Base-by-base conservation (phyloP, 2,888 invertebrate species). In the Bellardia pandia region DNA sequence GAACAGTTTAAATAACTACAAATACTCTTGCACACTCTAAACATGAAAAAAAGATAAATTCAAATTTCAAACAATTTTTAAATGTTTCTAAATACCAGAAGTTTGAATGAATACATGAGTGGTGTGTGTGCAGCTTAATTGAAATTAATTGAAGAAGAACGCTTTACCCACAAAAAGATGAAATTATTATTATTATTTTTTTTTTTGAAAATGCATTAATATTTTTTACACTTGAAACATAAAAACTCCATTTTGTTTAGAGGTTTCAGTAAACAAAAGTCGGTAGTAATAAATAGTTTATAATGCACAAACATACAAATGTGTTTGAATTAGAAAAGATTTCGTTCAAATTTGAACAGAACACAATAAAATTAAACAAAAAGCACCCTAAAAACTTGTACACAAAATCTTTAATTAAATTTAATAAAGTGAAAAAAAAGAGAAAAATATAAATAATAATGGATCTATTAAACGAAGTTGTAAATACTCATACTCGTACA, bases 101-200 rank as follows among this genome's bases (percentile, higher is more conserved):
- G 14, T 40, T 53, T 30, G 37, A 40, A 74, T 45, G 37, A 30
- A 75, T 48, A 48, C 23, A 58, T 14, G n/a, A 71, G 51, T 40
- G 62, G 45, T 9, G 5, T 14, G 45, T 79, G 74, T 68, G 78
- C 45, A 62, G 68, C 87, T 87, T 84, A 87, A 87, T 87, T 87
- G 87, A 87, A 81, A 87, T 87, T 87, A 87, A 87, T 87, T 87
- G 87, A 85, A 78, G 83, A 87, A 81, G 77, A 78, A 81, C 77
- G 66, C 83, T 13, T 51, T 62, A 45, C 42, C 42, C 53, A 71
- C 62, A 62, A 53, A 60, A 45, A 72, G 16, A 53, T 30, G 7
- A 68, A n/a, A 56, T 48, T 16, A 68, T 30, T 60, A n/a, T 45
- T 40, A 23, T 23, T 23, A 23, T 23, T 14, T 64, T 53, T 51